Percentiles rank a stretch among this genome's conserved stretches.
Conservation (phyloP, 2,888 invertebrate species). For the Autographa pulchrina region DNA sequence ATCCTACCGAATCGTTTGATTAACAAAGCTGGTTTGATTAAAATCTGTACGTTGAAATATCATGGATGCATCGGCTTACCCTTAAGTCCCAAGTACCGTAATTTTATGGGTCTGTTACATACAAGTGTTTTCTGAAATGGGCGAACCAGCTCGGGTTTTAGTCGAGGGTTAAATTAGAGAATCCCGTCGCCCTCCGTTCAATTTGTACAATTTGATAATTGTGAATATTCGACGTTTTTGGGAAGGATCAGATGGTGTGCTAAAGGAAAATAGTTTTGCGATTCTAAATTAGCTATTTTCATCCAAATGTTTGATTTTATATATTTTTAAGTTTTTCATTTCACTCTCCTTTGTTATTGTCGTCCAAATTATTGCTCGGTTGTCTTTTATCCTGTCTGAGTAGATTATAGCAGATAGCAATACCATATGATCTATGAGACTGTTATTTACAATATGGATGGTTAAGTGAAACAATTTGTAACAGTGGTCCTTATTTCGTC, state of each 20-base stretch:
- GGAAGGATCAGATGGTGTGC: slow-evolving; percentile 1
- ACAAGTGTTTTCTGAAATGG: slow-evolving; percentile 15
- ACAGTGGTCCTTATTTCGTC: too few relatives aligned
- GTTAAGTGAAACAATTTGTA: too few relatives aligned
- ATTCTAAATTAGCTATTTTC: neutral
- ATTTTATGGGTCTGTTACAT: slow-evolving; percentile 10
- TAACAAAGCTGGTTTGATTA: slow-evolving; percentile 40
- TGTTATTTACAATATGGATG: too few relatives aligned
- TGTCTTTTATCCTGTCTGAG: too few relatives aligned
- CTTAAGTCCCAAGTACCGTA: neutral
- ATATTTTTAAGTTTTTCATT: neutral
- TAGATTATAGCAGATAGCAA: too few relatives aligned
- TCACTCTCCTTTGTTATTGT: neutral
- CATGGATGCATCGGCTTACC: slow-evolving; percentile 15
- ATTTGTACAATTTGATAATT: slow-evolving; percentile 24
- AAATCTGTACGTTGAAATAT: slow-evolving; percentile 19
- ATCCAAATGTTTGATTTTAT: neutral
- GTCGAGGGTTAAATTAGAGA: slow-evolving; percentile 21
- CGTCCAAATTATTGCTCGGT: too few relatives aligned
- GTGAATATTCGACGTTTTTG: slow-evolving; percentile 8
- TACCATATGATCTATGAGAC: too few relatives aligned
- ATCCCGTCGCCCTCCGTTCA: slow-evolving; percentile 19
- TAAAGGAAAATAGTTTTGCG: slow-evolving; percentile 3
- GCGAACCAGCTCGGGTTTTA: slow-evolving; percentile 14
- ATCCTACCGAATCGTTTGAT: slow-evolving; percentile 31